Evolutionary conservation across 2,113 vertebrate genomes (phyloP).

Genomic region (Cyprinodon brontotheroides): DNA sequence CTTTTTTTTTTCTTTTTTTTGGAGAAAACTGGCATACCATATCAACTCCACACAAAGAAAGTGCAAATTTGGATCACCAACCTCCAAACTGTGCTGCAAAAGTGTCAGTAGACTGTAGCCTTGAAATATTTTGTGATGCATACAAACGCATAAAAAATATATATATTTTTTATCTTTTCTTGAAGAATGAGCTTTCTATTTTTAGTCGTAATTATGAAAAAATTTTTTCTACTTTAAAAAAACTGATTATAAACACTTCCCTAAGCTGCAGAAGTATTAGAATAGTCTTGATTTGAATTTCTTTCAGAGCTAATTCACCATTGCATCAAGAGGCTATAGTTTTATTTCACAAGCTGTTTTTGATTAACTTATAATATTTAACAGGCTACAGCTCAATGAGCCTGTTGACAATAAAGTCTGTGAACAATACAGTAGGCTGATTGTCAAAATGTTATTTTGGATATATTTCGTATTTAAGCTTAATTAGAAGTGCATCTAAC

Average conservation of each 20-base stretch:
- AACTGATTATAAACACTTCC: neutral
- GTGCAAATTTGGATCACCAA: neutral
- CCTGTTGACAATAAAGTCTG: neutral
- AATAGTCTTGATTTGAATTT: neutral
- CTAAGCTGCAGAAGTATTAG: neutral
- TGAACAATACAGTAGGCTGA: neutral
- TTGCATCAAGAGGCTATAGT: neutral
- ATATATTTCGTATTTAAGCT: neutral
- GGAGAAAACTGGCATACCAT: neutral
- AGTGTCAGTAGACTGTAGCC: neutral
- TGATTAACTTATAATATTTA: neutral
- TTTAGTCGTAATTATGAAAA: neutral
- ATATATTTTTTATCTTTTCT: neutral
- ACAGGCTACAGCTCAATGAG: neutral
- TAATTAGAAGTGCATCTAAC: neutral
- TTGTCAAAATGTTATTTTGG: neutral
- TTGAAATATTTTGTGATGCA: neutral
- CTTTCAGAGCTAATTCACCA: neutral
- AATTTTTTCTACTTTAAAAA: neutral
- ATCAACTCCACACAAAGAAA: neutral
- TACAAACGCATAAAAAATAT: neutral
- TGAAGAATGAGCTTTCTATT: neutral
- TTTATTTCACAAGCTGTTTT: neutral
- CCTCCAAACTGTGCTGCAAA: neutral
- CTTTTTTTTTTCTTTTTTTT: neutral